phyloP scores from a whole-genome alignment of 1,140 invertebrate genomes.

The Leptonema lineaticorne region DNA sequence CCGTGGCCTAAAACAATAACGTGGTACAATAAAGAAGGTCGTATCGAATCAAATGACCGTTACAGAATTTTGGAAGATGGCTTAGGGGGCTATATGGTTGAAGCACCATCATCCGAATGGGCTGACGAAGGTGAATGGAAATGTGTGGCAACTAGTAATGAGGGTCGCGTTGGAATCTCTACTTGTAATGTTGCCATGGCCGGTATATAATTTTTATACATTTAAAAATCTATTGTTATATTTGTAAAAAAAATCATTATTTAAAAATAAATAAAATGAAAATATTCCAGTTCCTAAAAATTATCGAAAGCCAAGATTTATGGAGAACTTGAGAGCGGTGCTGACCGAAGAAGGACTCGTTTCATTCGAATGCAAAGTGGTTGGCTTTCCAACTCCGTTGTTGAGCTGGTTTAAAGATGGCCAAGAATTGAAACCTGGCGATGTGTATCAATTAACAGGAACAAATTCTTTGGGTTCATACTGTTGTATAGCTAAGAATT shows the following conservation, averaged over 20 bases:
- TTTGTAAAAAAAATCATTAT: background rate
- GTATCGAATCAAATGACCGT: conserved; percentile 63
- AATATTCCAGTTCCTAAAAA: conserved; percentile 76
- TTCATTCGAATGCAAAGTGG: conserved; percentile 90
- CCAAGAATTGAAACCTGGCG: conserved; percentile 85
- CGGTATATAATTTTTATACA: conserved; percentile 53
- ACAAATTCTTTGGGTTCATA: conserved; percentile 88
- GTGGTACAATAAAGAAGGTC: conserved; percentile 83
- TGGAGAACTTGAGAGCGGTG: conserved; percentile 84
- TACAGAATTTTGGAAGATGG: conserved; percentile 78
- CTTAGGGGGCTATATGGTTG: conserved; percentile 73
- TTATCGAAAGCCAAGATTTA: conserved; percentile 83
- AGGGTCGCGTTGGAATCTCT: conserved; percentile 72
- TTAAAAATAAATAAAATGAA: background rate
- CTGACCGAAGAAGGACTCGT: conserved; percentile 88
- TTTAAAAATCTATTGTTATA: background rate
- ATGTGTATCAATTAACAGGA: conserved; percentile 88
- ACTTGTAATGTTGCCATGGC: conserved; percentile 71
- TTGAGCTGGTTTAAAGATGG: conserved; percentile 90
- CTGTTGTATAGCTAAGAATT: conserved; percentile 87
- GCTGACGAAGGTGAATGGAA: conserved; percentile 87
- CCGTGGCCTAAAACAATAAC: conserved; percentile 76
- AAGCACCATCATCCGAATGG: conserved; percentile 71
- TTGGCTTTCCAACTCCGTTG: conserved; percentile 83
- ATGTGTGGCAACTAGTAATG: conserved; percentile 72